phyloP scores from a whole-genome alignment of 2,888 invertebrate genomes.

The Autographa gamma region DNA sequence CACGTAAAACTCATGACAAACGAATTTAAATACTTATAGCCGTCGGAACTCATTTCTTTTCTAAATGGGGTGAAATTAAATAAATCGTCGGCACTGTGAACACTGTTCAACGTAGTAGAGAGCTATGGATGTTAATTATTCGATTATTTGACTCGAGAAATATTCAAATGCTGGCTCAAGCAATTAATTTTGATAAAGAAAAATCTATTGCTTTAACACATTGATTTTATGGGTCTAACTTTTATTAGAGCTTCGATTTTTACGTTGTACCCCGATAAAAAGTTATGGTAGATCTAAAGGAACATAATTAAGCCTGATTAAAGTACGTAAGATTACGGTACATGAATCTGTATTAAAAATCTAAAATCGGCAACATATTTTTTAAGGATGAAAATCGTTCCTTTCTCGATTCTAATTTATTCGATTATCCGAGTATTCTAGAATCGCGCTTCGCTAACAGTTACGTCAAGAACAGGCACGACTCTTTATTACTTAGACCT shows the following conservation, averaged over 20 bases:
- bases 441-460: neutral
- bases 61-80: slow-evolving; percentile 38
- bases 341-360: neutral
- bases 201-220: neutral
- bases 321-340: neutral
- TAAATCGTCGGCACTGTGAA: slow-evolving; percentile 16
- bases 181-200: slow-evolving; percentile 4
- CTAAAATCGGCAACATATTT: neutral
- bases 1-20: slow-evolving; percentile 23
- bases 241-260: slow-evolving; percentile 1
- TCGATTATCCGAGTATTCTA: neutral
- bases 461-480: neutral
- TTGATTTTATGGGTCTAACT: slow-evolving; percentile 1
- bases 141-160: neutral
- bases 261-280: slow-evolving; percentile 3
- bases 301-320: slow-evolving; percentile 2
- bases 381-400: neutral
- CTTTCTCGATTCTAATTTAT: slow-evolving; percentile 1
- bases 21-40: slow-evolving; percentile 25
- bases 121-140: neutral
- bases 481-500: slow-evolving; percentile 10
- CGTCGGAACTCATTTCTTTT: slow-evolving; percentile 27
- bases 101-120: slow-evolving; percentile 12
- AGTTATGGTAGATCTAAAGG: neutral
- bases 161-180: neutral